Percentiles rank a stretch among this genome's conserved stretches.
These are phyloP conservation scores for Pharmacophagus antenor DNA, from an alignment of 2,888 invertebrate genomes.

Conservation along the genomic window DNA sequence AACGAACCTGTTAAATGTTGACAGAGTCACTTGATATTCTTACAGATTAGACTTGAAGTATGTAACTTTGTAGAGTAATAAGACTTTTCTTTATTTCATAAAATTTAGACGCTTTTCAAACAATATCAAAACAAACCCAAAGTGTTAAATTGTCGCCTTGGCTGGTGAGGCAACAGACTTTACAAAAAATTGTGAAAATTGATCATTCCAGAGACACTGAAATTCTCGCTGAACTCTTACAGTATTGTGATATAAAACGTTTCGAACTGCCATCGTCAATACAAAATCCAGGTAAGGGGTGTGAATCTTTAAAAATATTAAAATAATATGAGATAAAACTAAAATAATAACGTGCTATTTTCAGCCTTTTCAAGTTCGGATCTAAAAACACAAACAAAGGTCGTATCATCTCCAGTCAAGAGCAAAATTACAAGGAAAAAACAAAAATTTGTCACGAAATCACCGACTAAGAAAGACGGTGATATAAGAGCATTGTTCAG, in stretches of 20 bases:
- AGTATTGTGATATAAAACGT: slow-evolving; percentile 72
- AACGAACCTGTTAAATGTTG: neutral
- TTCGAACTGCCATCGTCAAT: slow-evolving; percentile 61
- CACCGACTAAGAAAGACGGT: slow-evolving; percentile 65
- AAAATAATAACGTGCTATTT: slow-evolving; percentile 31
- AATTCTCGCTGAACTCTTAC: slow-evolving; percentile 66
- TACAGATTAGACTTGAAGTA: neutral
- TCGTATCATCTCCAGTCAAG: slow-evolving; percentile 40
- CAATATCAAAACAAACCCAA: slow-evolving; percentile 32
- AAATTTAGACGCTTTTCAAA: slow-evolving; percentile 41
- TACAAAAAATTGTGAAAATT: slow-evolving; percentile 67
- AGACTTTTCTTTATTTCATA: neutral
- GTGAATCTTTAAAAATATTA: too few relatives aligned
- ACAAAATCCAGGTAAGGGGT: slow-evolving; percentile 63
- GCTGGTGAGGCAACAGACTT: slow-evolving; percentile 72
- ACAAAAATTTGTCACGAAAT: slow-evolving; percentile 49
- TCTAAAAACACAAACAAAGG: slow-evolving; percentile 38
- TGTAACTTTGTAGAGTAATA: neutral
- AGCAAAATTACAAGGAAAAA: slow-evolving; percentile 51
- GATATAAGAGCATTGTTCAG: slow-evolving; percentile 81
- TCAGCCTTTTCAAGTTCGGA: slow-evolving; percentile 53
- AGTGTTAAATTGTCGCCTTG: slow-evolving; percentile 53
- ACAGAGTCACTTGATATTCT: neutral
- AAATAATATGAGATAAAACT: slow-evolving; percentile 5
- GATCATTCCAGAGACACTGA: slow-evolving; percentile 70